Base-by-base conservation (phyloP, 2,888 invertebrate species). In the Phaedon cochleariae region DNA sequence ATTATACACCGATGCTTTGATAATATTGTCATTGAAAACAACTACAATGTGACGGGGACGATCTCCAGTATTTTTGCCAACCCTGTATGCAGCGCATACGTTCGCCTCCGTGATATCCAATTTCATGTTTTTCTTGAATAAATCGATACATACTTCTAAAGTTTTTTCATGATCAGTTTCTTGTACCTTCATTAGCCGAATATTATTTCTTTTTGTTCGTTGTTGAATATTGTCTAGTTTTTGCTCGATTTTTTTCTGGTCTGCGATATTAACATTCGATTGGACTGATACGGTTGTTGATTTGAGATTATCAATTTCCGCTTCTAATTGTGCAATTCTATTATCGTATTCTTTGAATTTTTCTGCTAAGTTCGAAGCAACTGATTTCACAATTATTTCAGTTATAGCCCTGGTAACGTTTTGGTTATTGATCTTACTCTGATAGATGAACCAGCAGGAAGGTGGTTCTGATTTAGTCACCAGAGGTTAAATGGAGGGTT, bases 51-150 rank as follows among this genome's bases (percentile, higher is more conserved):
- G 57, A 15, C 57, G 17, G 7, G 41, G 58, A 21, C 26, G 37
- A 26, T 1, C 7, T 10, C 41, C 58, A 3, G n/a, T 22, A 6
- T 58, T 20, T n/a, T 26, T 37, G 12, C 58, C 58, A 46, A 45
- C 58, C 58, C 49, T 49, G 49, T 49, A 49, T 49, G 20, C 48
- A 20, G 48, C 20, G 21, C 1, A 7, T 18, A 6, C 21, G 21
- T 49, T 12, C 1, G 20, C 18, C 49, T 49, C 49, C 21, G 21
- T 20, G 22, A 49, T 18, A 49, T 49, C 22, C 9, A 49, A 22
- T n/a, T 49, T 49, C 58, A 58, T 58, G 41, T 58, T 58, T n/a
- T 58, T 58, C 21, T 20, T 45, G n/a, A 41, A 58, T 22, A 58
- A 12, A 21, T 41, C 58, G n/a, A 45, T 20, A 10, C 37, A 41